phyloP scores from a whole-genome alignment of 2,888 invertebrate genomes.

The Diplazon laetatorius region DNA sequence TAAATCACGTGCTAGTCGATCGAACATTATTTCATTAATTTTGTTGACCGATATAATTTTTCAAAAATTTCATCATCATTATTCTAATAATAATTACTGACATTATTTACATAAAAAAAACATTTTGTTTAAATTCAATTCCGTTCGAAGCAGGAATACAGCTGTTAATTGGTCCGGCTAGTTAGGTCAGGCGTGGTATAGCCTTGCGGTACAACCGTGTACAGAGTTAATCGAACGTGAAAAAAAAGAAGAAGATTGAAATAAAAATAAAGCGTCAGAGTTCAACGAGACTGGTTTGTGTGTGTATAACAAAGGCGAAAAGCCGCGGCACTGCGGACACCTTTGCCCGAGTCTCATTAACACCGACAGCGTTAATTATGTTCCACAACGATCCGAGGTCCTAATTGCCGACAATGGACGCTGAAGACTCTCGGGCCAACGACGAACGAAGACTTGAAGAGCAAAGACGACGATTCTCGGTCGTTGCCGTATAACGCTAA shows the following conservation, averaged over 20 bases:
- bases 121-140: too few species aligned
- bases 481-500: slow-evolving; percentile 28
- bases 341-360: slow-evolving; percentile 78
- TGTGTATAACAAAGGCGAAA: slow-evolving; percentile 60
- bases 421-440: slow-evolving; percentile 39
- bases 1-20: not conserved
- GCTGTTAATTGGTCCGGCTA: too few species aligned
- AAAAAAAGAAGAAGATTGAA: too few species aligned
- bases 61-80: too few species aligned
- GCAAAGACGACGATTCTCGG: too few species aligned
- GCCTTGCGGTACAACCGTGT: not conserved
- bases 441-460: slow-evolving; percentile 29
- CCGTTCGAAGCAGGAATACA: too few species aligned
- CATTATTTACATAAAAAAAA: too few species aligned
- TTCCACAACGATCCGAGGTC: slow-evolving; percentile 71
- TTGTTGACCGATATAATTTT: not conserved
- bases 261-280: slow-evolving; percentile 18
- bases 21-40: too few species aligned
- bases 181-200: not conserved
- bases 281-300: slow-evolving; percentile 31
- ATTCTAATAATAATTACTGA: too few species aligned
- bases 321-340: slow-evolving; percentile 74
- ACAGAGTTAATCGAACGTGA: not conserved
- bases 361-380: slow-evolving; percentile 80
- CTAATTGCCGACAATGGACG: slow-evolving; percentile 77